These are phyloP conservation scores for Umimayanthus kanabou DNA, from an alignment of 92 coral and sea anemone genomes.

Conservation along the genomic window DNA sequence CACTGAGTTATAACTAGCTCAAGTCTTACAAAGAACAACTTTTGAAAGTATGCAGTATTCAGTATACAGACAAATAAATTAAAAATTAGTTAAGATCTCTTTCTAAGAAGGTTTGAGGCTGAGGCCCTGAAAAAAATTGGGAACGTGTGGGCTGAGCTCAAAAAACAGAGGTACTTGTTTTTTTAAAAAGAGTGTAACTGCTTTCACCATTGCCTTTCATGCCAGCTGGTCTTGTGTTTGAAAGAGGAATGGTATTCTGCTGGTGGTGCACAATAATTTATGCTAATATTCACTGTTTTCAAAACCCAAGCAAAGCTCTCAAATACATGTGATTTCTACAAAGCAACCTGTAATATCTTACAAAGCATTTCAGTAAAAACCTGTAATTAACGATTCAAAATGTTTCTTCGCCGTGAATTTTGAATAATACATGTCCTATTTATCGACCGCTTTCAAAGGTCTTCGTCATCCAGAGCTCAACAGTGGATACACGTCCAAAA, in stretches of 20 bases:
- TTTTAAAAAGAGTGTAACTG: too few relatives aligned
- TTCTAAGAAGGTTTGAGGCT: too few relatives aligned
- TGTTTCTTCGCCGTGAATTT: not conserved
- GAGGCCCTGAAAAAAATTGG: too few relatives aligned
- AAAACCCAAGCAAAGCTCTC: not conserved
- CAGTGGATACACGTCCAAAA: not conserved
- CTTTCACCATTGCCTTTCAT: too few relatives aligned
- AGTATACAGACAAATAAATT: too few relatives aligned
- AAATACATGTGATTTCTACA: not conserved
- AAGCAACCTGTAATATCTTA: not conserved
- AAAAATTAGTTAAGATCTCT: too few relatives aligned
- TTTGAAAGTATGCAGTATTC: too few relatives aligned
- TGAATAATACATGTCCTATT: not conserved
- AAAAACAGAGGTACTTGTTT: not conserved
- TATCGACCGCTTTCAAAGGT: not conserved
- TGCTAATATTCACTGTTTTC: not conserved
- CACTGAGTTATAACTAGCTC: too few relatives aligned
- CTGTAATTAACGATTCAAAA: not conserved
- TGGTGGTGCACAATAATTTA: not conserved
- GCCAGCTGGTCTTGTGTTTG: not conserved
- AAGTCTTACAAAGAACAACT: too few relatives aligned
- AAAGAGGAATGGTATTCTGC: not conserved
- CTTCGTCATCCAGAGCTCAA: not conserved
- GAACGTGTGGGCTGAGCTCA: not conserved
- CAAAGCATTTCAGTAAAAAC: not conserved